Base-by-base conservation (phyloP, 37 sponge, comb jelly and placozoan species). In the Ephydatia muelleri region DNA sequence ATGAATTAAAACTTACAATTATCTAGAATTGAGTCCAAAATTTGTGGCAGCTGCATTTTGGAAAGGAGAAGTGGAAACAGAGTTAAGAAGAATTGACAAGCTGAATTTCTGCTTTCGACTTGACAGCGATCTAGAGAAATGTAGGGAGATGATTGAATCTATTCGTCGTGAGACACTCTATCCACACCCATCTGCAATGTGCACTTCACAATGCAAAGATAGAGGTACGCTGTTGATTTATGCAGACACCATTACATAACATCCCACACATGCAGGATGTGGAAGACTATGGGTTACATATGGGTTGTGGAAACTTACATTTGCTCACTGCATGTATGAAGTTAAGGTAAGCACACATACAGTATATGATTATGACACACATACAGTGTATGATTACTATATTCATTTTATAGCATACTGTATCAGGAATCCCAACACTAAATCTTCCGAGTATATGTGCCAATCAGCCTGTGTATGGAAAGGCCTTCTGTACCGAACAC, bases 281-380 rank as follows among this genome's bases (percentile, higher is more conserved):
- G 88, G 88, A 28, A 70, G 65, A 0, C 72, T 88, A 38, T 88
- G 88, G 88, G 83, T 88, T 12, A 88, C 88, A 28, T 83, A 88
- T 82, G 88, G 88, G n/a, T 82, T 82, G 12, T 88, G 88, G 88
- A 82, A 82, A 47, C 47, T 70, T 5, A 34, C 82, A 13, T 88
- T 88, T 70, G 83, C 88, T 31, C 88, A 88, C 70, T 88, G 88
- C 64, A 82, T 88, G 83, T 88, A 80, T 35, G 38, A 39, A 70
- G 82, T 81, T 65, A 28, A 82, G 83, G 88, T 88, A 64, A 37
- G 65, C 38, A 75, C 47, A 72, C 72, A 29, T 68, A 34, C 28
- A 27, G 43, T 83, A 35, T 75, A 28, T 49, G 32, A 9, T 65
- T 40, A 65, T 21, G 65, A 30, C 19, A 72, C 19, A 29, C 31